Evolutionary conservation across 2,888 invertebrate species (phyloP).

Genomic region (Lamproptera curius): DNA sequence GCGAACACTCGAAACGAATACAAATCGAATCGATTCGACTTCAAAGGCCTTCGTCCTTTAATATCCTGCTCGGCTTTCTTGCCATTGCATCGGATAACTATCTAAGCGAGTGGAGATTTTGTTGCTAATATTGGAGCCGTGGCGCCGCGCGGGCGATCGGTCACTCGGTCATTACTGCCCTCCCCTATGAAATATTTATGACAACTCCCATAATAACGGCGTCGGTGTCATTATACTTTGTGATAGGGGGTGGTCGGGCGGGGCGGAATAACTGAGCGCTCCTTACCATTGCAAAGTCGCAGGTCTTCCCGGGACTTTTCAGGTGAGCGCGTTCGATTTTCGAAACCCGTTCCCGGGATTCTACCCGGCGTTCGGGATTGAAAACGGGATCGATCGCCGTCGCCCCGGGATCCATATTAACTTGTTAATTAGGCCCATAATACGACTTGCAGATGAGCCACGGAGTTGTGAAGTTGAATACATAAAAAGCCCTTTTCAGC

Average conservation of each 20-base stretch:
- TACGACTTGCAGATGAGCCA: conserved; percentile 93
- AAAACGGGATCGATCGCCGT: conserved; percentile 40
- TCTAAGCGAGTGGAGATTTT: conserved; percentile 23
- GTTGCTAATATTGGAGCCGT: conserved; percentile 23
- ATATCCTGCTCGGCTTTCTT: conserved; percentile 9
- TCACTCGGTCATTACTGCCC: conserved; percentile 76
- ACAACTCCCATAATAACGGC: conserved; percentile 75
- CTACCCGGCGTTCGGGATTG: conserved; percentile 19
- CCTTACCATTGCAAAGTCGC: conserved; percentile 76
- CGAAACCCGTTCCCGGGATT: conserved; percentile 22
- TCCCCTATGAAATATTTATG: conserved; percentile 77
- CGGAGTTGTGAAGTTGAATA: conserved; percentile 83
- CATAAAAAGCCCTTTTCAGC: conserved; percentile 83
- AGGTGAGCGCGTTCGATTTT: conserved; percentile 37
- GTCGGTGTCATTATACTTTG: conserved; percentile 80
- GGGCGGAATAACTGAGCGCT: conserved; percentile 77
- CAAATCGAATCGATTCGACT: conserved; percentile 9
- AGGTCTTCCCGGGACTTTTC: conserved; percentile 52
- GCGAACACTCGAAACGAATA: conserved; percentile 3
- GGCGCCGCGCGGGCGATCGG: conserved; percentile 46
- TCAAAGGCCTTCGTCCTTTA: conserved; percentile 3
- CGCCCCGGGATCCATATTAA: conserved; percentile 90
- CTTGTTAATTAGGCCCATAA: conserved; percentile 94
- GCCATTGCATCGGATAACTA: conserved; percentile 10
- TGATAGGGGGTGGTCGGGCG: conserved; percentile 75